Percentiles rank a stretch among this genome's conserved stretches.
These are phyloP conservation scores for Timema cristinae DNA, from an alignment of 2,888 invertebrate genomes.

Conservation along the genomic window DNA sequence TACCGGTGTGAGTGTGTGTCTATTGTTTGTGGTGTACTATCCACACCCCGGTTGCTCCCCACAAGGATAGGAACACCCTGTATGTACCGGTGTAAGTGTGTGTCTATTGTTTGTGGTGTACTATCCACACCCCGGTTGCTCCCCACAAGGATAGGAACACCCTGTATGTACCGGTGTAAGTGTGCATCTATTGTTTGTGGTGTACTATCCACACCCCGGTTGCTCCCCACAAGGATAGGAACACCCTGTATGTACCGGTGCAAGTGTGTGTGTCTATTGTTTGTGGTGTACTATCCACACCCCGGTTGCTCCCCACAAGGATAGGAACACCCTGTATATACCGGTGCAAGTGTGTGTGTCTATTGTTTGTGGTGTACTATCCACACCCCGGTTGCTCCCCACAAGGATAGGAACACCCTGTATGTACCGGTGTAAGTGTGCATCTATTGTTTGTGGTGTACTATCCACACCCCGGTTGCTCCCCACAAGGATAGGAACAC, in stretches of 20 bases:
- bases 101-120: not conserved
- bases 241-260: not conserved
- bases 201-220: too few relatives aligned
- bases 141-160: not conserved
- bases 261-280: not conserved
- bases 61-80: not conserved
- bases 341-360: not conserved
- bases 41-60: too few relatives aligned
- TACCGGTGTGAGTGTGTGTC: not conserved
- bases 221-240: not conserved
- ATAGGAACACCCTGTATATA: not conserved
- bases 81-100: conserved; percentile 2
- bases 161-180: conserved; percentile 4
- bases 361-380: not conserved
- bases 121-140: too few relatives aligned
- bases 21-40: not conserved
- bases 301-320: too few relatives aligned
- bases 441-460: not conserved
- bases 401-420: not conserved
- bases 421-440: conserved; percentile 2
- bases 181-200: not conserved
- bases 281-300: not conserved
- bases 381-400: too few relatives aligned
- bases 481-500: not conserved
- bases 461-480: too few relatives aligned